Evolutionary conservation across 1,140 invertebrate genomes (phyloP).

Genomic region (Scaptomyza graminum): DNA sequence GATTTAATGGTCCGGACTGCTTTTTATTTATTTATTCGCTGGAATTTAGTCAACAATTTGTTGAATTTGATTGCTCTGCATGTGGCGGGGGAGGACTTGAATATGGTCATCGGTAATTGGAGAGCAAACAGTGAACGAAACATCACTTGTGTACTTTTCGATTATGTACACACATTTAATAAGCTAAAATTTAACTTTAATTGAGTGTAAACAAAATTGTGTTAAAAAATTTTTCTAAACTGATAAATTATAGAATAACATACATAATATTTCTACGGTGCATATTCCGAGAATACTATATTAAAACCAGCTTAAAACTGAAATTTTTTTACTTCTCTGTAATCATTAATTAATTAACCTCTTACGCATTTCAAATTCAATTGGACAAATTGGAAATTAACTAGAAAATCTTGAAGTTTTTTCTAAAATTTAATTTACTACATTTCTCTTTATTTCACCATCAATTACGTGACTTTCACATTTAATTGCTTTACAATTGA

Average conservation of each 20-base stretch:
- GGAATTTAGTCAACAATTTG: conserved; percentile 80
- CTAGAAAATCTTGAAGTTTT: background rate
- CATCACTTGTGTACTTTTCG: background rate
- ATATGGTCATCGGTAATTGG: conserved; percentile 24
- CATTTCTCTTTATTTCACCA: background rate
- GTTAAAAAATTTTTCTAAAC: too few species aligned
- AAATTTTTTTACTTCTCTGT: too few species aligned
- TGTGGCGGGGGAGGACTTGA: conserved; percentile 1
- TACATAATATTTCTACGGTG: too few species aligned
- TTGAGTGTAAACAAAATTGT: background rate
- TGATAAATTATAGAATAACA: too few species aligned
- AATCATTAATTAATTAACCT: too few species aligned
- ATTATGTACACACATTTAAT: background rate
- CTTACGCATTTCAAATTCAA: background rate
- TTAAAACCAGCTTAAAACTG: too few species aligned
- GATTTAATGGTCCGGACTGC: conserved; percentile 64
- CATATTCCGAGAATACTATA: too few species aligned
- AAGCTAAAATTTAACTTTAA: background rate
- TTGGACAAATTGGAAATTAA: background rate
- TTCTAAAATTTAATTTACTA: background rate
- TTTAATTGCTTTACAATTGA: conserved; percentile 27
- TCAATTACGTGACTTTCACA: background rate
- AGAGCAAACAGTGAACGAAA: conserved; percentile 20
- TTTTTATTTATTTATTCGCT: conserved; percentile 61
- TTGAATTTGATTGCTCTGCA: conserved; percentile 68